Conservation (phyloP, 2,113 vertebrate genomes). For the Chlorodrepanis virens region DNA sequence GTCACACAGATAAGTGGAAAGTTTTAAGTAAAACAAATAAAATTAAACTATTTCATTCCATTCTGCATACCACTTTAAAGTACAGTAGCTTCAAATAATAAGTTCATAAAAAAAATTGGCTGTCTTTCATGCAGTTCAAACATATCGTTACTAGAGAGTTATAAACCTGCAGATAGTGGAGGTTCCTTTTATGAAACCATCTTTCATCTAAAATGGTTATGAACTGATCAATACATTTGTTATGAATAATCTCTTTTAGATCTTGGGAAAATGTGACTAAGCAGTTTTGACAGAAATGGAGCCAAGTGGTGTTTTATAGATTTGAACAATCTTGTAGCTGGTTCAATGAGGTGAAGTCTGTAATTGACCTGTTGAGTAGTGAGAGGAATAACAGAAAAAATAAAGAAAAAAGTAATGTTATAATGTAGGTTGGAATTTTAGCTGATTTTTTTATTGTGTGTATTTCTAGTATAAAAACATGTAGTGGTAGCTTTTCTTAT, state of each 20-base stretch:
- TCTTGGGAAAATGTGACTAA: not conserved
- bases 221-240: constrained; percentile 26
- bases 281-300: constrained; percentile 8
- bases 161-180: not conserved
- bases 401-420: not conserved
- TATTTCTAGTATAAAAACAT: not conserved
- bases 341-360: not conserved
- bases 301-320: not conserved
- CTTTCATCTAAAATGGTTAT: constrained; percentile 1
- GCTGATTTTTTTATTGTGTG: not conserved
- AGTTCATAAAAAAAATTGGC: constrained; percentile 6
- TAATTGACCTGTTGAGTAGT: not conserved
- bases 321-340: not conserved
- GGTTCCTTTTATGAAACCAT: not conserved
- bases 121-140: constrained; percentile 20
- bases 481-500: not conserved
- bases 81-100: constrained; percentile 13
- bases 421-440: not conserved
- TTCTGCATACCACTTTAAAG: constrained; percentile 17
- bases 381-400: not conserved
- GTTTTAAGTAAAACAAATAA: constrained; percentile 51
- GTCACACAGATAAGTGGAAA: constrained; percentile 21
- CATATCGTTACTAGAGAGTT: not conserved
- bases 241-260: constrained; percentile 6
- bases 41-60: constrained; percentile 42